phyloP scores from a whole-genome alignment of 2,888 invertebrate species.

The Helobdella robusta region DNA sequence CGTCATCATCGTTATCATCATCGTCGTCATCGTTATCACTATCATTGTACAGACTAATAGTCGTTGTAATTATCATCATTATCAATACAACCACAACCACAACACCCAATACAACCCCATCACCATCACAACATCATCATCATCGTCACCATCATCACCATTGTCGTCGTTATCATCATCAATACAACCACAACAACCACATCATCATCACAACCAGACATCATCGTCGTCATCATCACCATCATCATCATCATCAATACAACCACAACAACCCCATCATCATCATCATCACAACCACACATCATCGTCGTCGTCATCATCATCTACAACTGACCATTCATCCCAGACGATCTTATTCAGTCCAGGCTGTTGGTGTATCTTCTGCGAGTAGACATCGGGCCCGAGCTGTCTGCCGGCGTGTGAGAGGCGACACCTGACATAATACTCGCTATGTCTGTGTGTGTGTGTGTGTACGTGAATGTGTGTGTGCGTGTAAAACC shows the following conservation, averaged over 20 bases:
- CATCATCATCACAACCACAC: too few relatives aligned
- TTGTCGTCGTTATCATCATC: not conserved
- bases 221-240: too few relatives aligned
- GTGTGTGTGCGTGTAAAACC: not conserved
- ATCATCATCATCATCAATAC: too few relatives aligned
- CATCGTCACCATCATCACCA: too few relatives aligned
- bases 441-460: conserved; percentile 63
- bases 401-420: conserved; percentile 75
- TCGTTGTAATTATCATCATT: too few relatives aligned
- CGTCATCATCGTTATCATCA: conserved; percentile 2
- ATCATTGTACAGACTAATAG: too few relatives aligned
- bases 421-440: conserved; percentile 74
- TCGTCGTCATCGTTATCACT: not conserved
- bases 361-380: conserved; percentile 59
- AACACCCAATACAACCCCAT: not conserved
- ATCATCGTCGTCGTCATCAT: too few relatives aligned
- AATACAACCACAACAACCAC: too few relatives aligned
- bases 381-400: conserved; percentile 59
- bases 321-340: conserved; percentile 66
- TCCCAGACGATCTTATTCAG: conserved; percentile 77
- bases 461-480: too few relatives aligned
- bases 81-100: too few relatives aligned
- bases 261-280: too few relatives aligned
- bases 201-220: too few relatives aligned
- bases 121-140: not conserved